These are phyloP conservation scores for Ambastaia sidthimunki DNA, from an alignment of 2,797 vertebrate species.

Conservation along the genomic window DNA sequence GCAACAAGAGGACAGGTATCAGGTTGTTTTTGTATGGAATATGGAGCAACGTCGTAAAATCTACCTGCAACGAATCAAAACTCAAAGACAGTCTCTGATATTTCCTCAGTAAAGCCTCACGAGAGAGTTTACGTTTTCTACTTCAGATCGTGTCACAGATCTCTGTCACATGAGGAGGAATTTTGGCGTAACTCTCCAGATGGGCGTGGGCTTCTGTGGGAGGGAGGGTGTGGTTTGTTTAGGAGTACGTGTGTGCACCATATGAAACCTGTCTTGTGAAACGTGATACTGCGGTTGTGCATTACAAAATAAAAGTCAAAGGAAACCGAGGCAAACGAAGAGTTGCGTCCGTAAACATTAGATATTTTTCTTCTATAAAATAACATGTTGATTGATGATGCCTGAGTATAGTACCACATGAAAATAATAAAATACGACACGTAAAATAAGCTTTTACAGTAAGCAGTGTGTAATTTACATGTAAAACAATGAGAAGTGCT, in stretches of 20 bases:
- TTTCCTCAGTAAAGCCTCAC: constrained; percentile 47
- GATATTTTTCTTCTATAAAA: constrained; percentile 26
- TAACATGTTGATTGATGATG: constrained; percentile 37
- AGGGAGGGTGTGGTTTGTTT: neutral
- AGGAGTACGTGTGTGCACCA: constrained; percentile 26
- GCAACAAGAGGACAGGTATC: constrained; percentile 77
- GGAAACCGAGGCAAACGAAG: constrained; percentile 60
- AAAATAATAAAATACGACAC: constrained; percentile 38
- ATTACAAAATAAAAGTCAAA: neutral
- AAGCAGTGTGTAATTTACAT: constrained; percentile 38
- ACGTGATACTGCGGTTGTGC: constrained; percentile 29
- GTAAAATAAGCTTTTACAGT: constrained; percentile 45
- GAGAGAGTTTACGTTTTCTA: constrained; percentile 36
- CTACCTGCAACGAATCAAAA: constrained; percentile 46
- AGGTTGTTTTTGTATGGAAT: constrained; percentile 68
- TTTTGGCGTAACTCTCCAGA: constrained; percentile 20
- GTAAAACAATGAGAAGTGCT: constrained; percentile 33
- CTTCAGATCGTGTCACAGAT: constrained; percentile 14
- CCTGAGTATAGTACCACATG: constrained; percentile 46
- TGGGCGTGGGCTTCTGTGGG: constrained; percentile 6
- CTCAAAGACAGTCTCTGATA: constrained; percentile 45
- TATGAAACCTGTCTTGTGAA: constrained; percentile 33
- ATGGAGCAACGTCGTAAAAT: constrained; percentile 68
- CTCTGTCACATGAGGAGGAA: constrained; percentile 19
- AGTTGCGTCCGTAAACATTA: constrained; percentile 52